Evolutionary conservation across 2,113 vertebrate genomes (phyloP), one percentile per base, ranked within the genome.

Genomic region (Neogobius melanostomus): DNA sequence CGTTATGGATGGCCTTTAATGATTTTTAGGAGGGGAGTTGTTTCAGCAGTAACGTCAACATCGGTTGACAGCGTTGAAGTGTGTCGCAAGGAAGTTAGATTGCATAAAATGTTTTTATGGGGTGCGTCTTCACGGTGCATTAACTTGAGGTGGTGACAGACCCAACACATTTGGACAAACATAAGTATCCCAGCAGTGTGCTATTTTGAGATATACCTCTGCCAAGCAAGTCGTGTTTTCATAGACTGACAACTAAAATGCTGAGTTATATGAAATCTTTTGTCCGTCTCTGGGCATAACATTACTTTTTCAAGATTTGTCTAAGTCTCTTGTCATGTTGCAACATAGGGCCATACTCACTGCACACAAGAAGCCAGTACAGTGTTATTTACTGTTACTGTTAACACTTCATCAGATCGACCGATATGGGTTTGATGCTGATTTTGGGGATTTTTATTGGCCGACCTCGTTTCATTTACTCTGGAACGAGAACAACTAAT

Each of bases 1-100:
- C 47, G 51, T 61, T 12, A 51, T 45, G 74, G 68, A 47, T 62
- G 49, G 68, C 70, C 63, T 64, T 0, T 1, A 28, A 66, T 5
- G n/a, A 50, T 57, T 64, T 36, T 52, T 43, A 16, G 46, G 53
- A n/a, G 52, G 36, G 7, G 48, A 2, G 28, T 59, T 59, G 56
- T 42, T 59, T 59, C 11, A 7, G 46, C 7, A n/a, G 14, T 16
- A 15, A 15, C 42, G 7, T 45, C 42, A 45, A 15, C 42, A 44
- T 61, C 44, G 44, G 59, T 14, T 61, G 15, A 61, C 59, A 16
- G 28, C 28, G 28, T 44, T 44, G 59, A 42, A 15, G 42, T 42
- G 14, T 61, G 59, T 61, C 44, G 42, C 42, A 16, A 45, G 4
- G 14, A 43, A 16, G 11, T 42, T 4, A 9, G 8, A 61, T n/a